These are phyloP conservation scores for Sinotaia quadrata DNA, from an alignment of 2,888 invertebrate genomes.

Conservation along the genomic window DNA sequence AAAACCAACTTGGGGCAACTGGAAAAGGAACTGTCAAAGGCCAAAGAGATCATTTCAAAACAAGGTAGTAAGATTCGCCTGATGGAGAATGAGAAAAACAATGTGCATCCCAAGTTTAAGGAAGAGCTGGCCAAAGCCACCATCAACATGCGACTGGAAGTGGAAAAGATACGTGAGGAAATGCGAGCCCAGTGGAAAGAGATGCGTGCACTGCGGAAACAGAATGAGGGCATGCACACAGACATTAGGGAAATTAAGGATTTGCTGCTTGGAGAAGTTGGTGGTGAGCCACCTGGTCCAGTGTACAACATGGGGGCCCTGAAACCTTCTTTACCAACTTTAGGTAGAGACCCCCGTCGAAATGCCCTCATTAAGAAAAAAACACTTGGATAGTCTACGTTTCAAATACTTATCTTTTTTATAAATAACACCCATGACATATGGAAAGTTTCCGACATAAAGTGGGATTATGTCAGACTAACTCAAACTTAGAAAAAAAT, in stretches of 20 bases:
- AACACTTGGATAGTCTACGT: constrained; percentile 3
- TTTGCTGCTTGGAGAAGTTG: constrained; percentile 33
- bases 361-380: constrained; percentile 15
- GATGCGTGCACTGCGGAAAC: constrained; percentile 53
- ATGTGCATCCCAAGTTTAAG: constrained; percentile 51
- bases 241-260: constrained; percentile 56
- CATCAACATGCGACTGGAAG: constrained; percentile 49
- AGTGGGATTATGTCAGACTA: no score
- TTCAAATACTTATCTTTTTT: no score
- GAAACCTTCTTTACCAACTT: constrained; percentile 18
- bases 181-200: constrained; percentile 58
- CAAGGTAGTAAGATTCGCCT: constrained; percentile 49
- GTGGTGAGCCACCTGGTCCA: constrained; percentile 9
- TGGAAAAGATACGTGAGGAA: constrained; percentile 56
- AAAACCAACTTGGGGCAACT: constrained; percentile 44
- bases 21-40: constrained; percentile 50
- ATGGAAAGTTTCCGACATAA: no score
- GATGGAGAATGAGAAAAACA: constrained; percentile 50
- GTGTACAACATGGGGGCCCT: constrained; percentile 22
- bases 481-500: no score
- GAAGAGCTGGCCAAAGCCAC: constrained; percentile 53
- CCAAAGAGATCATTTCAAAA: constrained; percentile 46
- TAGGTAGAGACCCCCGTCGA: constrained; percentile 1
- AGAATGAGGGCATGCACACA: constrained; percentile 50
- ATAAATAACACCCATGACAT: no score